Conservation (phyloP, 2,888 invertebrate genomes). For the Digitonthophagus gazella region DNA sequence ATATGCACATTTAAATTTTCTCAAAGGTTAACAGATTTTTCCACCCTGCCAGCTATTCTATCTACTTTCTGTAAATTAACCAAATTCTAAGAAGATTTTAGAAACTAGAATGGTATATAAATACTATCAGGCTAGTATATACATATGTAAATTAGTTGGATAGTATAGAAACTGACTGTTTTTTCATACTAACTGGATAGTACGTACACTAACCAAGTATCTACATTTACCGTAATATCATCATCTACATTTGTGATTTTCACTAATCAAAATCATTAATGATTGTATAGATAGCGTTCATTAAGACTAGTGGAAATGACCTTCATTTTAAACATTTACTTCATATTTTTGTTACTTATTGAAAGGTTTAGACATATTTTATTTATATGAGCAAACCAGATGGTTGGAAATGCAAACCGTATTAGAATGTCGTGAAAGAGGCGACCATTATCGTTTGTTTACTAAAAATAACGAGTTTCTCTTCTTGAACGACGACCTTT, state of each 20-base stretch:
- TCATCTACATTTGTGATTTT: background rate
- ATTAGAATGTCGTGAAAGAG: background rate
- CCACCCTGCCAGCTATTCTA: too few relatives aligned
- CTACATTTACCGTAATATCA: too few relatives aligned
- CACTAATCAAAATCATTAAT: background rate
- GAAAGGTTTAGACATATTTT: background rate
- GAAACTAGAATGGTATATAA: too few relatives aligned
- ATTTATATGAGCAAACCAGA: slow-evolving; percentile 1
- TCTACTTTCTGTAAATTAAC: too few relatives aligned
- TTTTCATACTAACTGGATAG: too few relatives aligned
- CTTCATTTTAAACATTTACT: background rate
- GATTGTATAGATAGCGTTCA: background rate
- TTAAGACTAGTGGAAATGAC: background rate
- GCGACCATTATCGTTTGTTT: slow-evolving; percentile 11
- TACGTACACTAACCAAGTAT: too few relatives aligned
- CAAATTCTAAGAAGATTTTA: too few relatives aligned
- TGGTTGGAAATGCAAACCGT: background rate
- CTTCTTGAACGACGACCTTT: slow-evolving; percentile 7
- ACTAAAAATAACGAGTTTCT: slow-evolving; percentile 10
- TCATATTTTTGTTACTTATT: background rate
- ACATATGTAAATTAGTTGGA: too few relatives aligned
- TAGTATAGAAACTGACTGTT: too few relatives aligned
- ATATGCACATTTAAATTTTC: too few relatives aligned
- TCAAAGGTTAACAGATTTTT: too few relatives aligned
- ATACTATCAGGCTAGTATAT: too few relatives aligned